Evolutionary conservation across 2,113 vertebrate genomes (phyloP).

Genomic region (Meleagris gallopavo): DNA sequence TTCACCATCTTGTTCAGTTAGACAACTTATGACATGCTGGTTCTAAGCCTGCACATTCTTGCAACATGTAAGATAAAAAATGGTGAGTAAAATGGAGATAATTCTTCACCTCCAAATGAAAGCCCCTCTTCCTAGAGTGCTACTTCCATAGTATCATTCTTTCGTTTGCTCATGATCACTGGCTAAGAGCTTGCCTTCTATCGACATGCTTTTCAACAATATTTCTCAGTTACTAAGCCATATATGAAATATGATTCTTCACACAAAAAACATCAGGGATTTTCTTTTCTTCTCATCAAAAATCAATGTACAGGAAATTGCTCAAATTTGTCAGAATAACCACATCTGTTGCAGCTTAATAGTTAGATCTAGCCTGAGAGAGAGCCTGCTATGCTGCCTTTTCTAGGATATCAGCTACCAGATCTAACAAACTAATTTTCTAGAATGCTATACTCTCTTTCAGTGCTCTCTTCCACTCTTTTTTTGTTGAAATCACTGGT

Average conservation of each 20-base stretch:
- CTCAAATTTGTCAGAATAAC: conserved; percentile 56
- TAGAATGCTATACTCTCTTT: neutral
- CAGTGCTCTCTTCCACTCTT: neutral
- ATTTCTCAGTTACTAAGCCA: conserved; percentile 40
- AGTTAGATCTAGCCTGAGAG: neutral
- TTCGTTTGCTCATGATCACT: neutral
- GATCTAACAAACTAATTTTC: neutral
- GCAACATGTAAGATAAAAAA: neutral
- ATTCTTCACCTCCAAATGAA: conserved; percentile 46
- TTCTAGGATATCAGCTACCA: neutral
- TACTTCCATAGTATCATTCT: neutral
- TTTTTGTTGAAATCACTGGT: neutral
- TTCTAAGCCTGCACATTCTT: neutral
- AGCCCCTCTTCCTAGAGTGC: neutral
- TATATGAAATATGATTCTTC: conserved; percentile 29
- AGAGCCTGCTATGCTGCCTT: neutral
- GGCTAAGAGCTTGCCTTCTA: conserved; percentile 32
- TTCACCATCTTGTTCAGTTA: neutral
- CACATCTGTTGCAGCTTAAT: conserved; percentile 21
- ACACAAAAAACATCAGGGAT: neutral
- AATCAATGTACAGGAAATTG: conserved; percentile 58
- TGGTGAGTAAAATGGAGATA: conserved; percentile 10
- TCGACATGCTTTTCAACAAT: conserved; percentile 38
- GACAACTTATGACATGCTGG: neutral
- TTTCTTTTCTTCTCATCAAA: conserved; percentile 50